A percentile compares a stretch with the other conserved stretches of the same genome.
Evolutionary conservation across 2,797 vertebrate genomes (phyloP).

Genomic region (Acrossocheilus fasciatus): DNA sequence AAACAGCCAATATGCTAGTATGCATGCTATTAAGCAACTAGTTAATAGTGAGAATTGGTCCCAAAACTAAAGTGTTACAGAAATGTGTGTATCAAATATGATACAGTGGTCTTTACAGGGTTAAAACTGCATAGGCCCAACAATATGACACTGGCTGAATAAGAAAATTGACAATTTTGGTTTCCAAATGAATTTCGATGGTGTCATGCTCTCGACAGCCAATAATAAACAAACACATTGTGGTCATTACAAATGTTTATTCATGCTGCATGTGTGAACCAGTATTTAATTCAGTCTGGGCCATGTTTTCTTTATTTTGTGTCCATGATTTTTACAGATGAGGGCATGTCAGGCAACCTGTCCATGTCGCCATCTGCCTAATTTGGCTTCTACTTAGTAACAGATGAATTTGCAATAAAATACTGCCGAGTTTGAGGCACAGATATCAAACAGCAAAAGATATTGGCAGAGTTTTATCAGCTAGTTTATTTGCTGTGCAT

Average conservation of each 20-base stretch:
- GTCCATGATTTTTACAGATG: not conserved
- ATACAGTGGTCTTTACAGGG: not conserved
- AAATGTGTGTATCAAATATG: not conserved
- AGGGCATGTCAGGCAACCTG: not conserved
- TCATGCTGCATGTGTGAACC: not conserved
- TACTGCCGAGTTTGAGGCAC: not conserved
- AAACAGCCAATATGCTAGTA: too few species aligned
- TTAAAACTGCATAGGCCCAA: not conserved
- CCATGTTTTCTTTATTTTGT: not conserved
- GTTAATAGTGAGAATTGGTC: not conserved
- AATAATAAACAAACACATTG: conserved; percentile 4
- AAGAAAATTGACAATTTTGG: not conserved
- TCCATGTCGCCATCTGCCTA: not conserved
- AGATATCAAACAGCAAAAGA: not conserved
- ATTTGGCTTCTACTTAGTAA: not conserved
- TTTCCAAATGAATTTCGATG: not conserved
- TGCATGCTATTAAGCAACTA: too few species aligned
- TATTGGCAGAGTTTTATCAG: not conserved
- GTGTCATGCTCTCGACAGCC: conserved; percentile 9
- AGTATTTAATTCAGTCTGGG: not conserved
- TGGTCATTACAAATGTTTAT: conserved; percentile 11
- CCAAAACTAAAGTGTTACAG: too few species aligned
- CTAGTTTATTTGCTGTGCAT: not conserved
- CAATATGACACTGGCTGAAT: not conserved
- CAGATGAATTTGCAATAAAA: not conserved